phyloP scores from a whole-genome alignment of 35 echinoderm and acorn worm species.

The Strongylocentrotus purpuratus region DNA sequence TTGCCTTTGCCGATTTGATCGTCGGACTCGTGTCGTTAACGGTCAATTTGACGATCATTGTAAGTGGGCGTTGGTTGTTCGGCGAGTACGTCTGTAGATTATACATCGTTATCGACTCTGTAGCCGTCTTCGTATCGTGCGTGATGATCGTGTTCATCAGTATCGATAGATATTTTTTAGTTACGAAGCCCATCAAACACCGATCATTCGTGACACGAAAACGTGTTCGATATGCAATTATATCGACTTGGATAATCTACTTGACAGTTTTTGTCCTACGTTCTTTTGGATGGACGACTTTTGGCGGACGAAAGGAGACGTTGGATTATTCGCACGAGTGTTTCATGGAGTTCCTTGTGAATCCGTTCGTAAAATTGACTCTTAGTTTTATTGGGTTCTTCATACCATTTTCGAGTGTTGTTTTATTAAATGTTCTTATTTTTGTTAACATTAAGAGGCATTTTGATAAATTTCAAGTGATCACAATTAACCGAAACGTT shows the following conservation, averaged over 20 bases:
- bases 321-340: conserved; percentile 35
- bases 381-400: neutral
- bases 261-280: neutral
- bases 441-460: conserved; percentile 40
- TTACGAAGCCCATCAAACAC: conserved; percentile 53
- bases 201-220: conserved; percentile 22
- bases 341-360: neutral
- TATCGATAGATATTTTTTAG: conserved; percentile 65
- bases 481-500: neutral
- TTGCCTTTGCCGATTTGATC: conserved; percentile 56
- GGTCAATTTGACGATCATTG: conserved; percentile 22
- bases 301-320: neutral
- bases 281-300: conserved; percentile 13
- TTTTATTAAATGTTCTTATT: conserved; percentile 44
- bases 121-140: neutral
- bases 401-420: conserved; percentile 36
- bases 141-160: conserved; percentile 60
- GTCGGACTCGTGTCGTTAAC: conserved; percentile 58
- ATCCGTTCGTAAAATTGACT: neutral
- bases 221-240: neutral
- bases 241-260: conserved; percentile 20
- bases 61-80: conserved; percentile 41
- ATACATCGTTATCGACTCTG: conserved; percentile 48
- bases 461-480: neutral
- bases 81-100: conserved; percentile 62